Percentiles rank a stretch among this genome's conserved stretches.
Evolutionary conservation across 1,140 invertebrate genomes (phyloP).

Genomic region (Hypothenemus hampei): DNA sequence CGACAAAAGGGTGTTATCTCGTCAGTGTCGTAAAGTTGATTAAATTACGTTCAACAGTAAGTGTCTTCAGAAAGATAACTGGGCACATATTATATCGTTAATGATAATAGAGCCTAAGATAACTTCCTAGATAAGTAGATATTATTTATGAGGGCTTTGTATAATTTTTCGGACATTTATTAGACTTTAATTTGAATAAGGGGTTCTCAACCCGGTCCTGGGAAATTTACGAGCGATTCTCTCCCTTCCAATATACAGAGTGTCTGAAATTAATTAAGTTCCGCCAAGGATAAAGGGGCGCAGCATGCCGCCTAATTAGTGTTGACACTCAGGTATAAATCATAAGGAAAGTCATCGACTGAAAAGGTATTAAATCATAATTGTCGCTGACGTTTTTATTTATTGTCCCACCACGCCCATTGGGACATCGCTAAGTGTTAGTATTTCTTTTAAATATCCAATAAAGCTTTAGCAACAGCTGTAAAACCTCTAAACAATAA

Average conservation of each 20-base stretch:
- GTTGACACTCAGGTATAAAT: background rate
- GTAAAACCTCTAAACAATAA: background rate
- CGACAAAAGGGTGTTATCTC: conserved; percentile 12
- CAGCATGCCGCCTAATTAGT: too few relatives aligned
- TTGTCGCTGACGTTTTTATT: background rate
- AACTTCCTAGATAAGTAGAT: background rate
- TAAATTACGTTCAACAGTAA: conserved; percentile 11
- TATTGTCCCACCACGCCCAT: background rate
- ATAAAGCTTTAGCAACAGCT: too few relatives aligned
- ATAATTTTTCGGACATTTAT: conserved; percentile 3
- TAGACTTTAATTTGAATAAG: conserved; percentile 7
- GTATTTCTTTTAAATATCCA: too few relatives aligned
- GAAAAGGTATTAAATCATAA: background rate
- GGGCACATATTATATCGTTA: conserved; percentile 4
- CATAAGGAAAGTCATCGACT: background rate
- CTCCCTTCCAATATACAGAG: background rate
- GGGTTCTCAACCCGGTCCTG: background rate
- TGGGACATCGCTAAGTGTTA: background rate
- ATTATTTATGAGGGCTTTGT: conserved; percentile 8
- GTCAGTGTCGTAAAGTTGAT: conserved; percentile 2
- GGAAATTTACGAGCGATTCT: background rate
- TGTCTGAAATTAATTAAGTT: background rate
- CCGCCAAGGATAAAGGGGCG: too few relatives aligned
- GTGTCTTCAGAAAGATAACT: conserved; percentile 5
- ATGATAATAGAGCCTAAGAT: conserved; percentile 6